Base-by-base conservation (phyloP, 2,113 vertebrate genomes). In the Eonycteris spelaea region DNA sequence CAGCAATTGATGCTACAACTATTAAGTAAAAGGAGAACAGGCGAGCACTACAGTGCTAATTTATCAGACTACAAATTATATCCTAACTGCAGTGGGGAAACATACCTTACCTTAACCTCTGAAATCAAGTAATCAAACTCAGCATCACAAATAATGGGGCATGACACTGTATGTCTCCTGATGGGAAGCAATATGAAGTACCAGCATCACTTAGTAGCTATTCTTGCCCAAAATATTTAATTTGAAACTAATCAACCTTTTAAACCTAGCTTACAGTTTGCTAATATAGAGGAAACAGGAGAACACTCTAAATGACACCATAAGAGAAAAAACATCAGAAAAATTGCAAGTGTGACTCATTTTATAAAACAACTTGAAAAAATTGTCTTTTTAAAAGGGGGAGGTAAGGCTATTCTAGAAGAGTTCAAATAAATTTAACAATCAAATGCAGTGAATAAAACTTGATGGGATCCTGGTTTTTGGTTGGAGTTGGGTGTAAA, bases 201-300 rank as follows among this genome's bases (percentile, higher is more conserved):
- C 3, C 14, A 84, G 33, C 40, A 94, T 93, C 85, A 87, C 26
- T 67, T 55, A 71, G 7, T 68, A 67, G 43, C 55, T 80, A 83
- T 59, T 90, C 70, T 67, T 92, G 43, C 63, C 35, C 78, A 30
- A 86, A 92, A 91, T 61, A 68, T 78, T 86, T 92, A 86, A 92
- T 70, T 45, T 95, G 33, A 90, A 96, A 87, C 9, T 80, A 79
- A 78, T 30, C 5, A 38, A 87, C 13, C 73, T 59, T 67, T 90
- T 96, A 91, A 96, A 86, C 35, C 43, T 94, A 84, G 51, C 85
- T 96, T 91, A 77, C 13, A 90, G 33, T 86, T 83, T 74, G 59
- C 43, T 95, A 53, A 53, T 71, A 75, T 21, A 65, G 5, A 13
- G 5, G 26, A 12, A 86, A 83, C 0, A 78, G 5, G 67, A 21